Percentiles rank a stretch among this genome's conserved stretches.
phyloP scores from a whole-genome alignment of 2,113 vertebrate genomes.

The Lophius piscatorius region DNA sequence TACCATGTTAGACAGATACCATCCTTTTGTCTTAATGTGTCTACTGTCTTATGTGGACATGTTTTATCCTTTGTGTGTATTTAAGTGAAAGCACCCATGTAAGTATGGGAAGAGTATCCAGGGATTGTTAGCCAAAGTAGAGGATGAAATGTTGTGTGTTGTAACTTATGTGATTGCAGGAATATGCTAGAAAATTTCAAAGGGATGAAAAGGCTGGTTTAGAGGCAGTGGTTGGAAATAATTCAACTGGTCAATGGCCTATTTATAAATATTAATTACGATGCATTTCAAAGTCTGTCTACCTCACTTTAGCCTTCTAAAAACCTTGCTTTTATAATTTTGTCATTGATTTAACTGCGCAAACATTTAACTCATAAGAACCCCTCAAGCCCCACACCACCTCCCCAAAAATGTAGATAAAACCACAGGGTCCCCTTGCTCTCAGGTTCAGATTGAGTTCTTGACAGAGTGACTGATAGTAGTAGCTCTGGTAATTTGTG shows the following conservation, averaged over 20 bases:
- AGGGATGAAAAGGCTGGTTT: conserved; percentile 67
- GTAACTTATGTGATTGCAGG: conserved; percentile 76
- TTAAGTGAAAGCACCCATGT: conserved; percentile 75
- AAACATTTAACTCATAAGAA: conserved; percentile 59
- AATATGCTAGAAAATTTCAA: conserved; percentile 77
- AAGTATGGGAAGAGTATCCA: conserved; percentile 73
- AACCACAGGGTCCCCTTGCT: conserved; percentile 77
- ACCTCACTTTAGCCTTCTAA: conserved; percentile 79
- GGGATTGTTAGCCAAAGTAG: conserved; percentile 82
- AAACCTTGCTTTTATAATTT: conserved; percentile 59
- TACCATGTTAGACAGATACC: conserved; percentile 60
- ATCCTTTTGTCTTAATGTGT: conserved; percentile 65
- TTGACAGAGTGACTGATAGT: conserved; percentile 72
- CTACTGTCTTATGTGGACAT: conserved; percentile 55
- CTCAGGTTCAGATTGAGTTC: conserved; percentile 77
- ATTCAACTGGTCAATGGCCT: conserved; percentile 75
- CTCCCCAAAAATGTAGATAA: conserved; percentile 55
- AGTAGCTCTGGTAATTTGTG: conserved; percentile 65
- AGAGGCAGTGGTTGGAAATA: conserved; percentile 71
- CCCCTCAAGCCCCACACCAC: conserved; percentile 7
- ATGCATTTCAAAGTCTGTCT: conserved; percentile 79
- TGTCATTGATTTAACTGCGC: conserved; percentile 61
- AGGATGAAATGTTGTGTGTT: conserved; percentile 75
- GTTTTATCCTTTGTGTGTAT: conserved; percentile 71
- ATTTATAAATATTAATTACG: conserved; percentile 78